Percentiles rank a stretch among this genome's conserved stretches.
Conservation (phyloP, 2,888 invertebrate genomes). For the Therioaphis trifolii region DNA sequence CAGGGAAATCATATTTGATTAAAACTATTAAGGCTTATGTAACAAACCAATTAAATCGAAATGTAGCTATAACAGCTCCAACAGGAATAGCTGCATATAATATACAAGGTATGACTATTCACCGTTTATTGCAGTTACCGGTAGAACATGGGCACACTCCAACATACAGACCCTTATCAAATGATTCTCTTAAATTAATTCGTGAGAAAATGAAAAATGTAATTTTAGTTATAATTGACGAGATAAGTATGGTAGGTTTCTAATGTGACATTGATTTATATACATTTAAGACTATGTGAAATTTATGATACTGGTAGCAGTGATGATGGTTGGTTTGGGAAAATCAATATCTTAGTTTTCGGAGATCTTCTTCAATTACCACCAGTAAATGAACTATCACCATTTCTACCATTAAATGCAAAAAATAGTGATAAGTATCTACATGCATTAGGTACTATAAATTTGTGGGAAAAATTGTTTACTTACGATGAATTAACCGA, state of each 20-base stretch:
- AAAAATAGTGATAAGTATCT: neutral
- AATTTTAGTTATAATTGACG: neutral
- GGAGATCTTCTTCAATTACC: neutral
- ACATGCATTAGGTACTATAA: slow-evolving; percentile 42
- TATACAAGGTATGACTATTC: no score
- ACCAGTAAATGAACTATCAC: neutral
- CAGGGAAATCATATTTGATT: slow-evolving; percentile 56
- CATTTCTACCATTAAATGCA: neutral
- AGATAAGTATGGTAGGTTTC: slow-evolving; percentile 7
- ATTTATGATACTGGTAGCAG: neutral
- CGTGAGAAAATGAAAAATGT: slow-evolving; percentile 4
- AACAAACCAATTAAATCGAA: slow-evolving; percentile 14
- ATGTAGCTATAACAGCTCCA: slow-evolving; percentile 49
- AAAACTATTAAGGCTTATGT: slow-evolving; percentile 33
- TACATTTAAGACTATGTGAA: neutral
- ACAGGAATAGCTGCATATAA: slow-evolving; percentile 59
- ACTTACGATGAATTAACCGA: neutral
- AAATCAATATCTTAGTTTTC: neutral
- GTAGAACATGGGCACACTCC: no score
- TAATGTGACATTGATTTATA: neutral
- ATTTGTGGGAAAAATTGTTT: slow-evolving; percentile 15
- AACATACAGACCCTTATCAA: no score
- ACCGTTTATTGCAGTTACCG: no score
- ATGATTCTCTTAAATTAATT: neutral
- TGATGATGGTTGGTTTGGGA: no score